phyloP scores from a whole-genome alignment of 2,113 vertebrate species.

The Clinocottus analis region DNA sequence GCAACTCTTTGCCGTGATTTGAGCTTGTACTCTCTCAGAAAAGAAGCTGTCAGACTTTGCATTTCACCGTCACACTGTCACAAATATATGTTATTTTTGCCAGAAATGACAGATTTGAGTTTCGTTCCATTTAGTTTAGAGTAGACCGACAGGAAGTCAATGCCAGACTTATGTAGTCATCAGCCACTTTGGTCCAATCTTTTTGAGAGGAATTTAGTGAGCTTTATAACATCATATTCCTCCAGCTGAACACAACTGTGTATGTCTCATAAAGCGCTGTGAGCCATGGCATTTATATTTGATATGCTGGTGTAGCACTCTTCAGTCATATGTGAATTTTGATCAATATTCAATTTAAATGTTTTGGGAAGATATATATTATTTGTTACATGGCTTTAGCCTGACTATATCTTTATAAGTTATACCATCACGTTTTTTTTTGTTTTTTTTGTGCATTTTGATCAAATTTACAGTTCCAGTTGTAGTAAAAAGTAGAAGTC shows the following conservation, averaged over 20 bases:
- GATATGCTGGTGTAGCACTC: neutral
- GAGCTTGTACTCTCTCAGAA: too few species aligned
- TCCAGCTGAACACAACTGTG: neutral
- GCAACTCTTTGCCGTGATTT: too few species aligned
- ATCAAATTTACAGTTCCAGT: neutral
- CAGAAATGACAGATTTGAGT: neutral
- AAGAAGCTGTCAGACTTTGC: too few species aligned
- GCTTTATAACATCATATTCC: neutral
- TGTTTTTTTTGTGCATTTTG: neutral
- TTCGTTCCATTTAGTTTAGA: neutral
- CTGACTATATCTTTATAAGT: too few species aligned
- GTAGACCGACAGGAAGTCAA: neutral
- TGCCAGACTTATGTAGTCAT: neutral
- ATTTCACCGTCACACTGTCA: too few species aligned
- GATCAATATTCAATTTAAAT: neutral
- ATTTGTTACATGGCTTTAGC: too few species aligned
- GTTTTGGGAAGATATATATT: too few species aligned
- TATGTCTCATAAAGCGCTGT: neutral
- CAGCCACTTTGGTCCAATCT: neutral
- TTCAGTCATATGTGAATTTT: neutral
- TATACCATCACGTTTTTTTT: neutral
- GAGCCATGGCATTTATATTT: neutral
- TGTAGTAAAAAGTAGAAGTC: too few species aligned
- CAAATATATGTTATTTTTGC: neutral
- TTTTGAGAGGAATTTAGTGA: neutral